These are phyloP conservation scores for Sprattus sprattus DNA, from an alignment of 2,113 vertebrate genomes.

Conservation along the genomic window DNA sequence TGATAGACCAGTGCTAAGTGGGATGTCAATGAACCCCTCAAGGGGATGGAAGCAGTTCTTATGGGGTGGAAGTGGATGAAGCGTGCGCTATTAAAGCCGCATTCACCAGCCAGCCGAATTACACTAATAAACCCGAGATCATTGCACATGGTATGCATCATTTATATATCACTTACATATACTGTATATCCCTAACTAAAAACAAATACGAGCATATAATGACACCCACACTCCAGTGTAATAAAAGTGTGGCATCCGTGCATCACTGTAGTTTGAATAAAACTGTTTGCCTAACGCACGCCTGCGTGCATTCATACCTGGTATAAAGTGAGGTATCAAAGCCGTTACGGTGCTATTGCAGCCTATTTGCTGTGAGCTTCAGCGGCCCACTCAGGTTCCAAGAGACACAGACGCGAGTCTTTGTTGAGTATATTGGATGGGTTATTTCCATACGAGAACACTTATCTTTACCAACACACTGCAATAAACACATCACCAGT, in stretches of 20 bases:
- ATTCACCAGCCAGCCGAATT: neutral
- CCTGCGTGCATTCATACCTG: neutral
- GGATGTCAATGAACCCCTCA: neutral
- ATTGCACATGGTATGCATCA: neutral
- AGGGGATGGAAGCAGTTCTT: neutral
- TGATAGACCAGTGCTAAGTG: neutral
- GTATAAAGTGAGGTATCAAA: too few species aligned
- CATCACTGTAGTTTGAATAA: neutral
- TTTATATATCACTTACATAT: too few species aligned
- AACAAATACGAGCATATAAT: neutral
- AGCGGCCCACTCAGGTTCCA: neutral
- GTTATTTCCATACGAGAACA: neutral
- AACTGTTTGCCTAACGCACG: neutral
- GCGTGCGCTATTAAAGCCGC: neutral
- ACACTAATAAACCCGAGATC: neutral
- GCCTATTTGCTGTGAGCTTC: neutral
- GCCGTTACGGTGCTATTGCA: neutral
- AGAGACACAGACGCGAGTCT: neutral
- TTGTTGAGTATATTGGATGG: neutral
- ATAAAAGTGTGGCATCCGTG: neutral
- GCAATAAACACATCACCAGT: neutral
- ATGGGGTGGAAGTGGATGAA: neutral
- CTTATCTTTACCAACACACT: neutral
- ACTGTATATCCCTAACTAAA: too few species aligned
- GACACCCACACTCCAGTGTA: neutral